phyloP scores from a whole-genome alignment of 2,888 invertebrate genomes.

The Fragum fragum region DNA sequence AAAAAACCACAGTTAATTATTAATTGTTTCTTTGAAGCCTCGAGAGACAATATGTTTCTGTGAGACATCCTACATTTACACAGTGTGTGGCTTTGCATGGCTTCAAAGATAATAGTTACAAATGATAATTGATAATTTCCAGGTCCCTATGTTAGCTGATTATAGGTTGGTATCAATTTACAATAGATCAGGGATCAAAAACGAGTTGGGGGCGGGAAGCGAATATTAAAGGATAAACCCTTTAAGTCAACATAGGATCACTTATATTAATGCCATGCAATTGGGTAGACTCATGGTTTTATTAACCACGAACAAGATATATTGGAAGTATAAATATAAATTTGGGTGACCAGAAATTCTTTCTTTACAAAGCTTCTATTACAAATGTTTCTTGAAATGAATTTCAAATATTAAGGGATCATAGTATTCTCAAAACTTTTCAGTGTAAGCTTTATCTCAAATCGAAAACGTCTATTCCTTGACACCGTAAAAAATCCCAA shows the following conservation, averaged over 20 bases:
- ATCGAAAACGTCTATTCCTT: too few relatives aligned
- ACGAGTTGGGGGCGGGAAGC: neutral
- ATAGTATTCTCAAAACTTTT: too few relatives aligned
- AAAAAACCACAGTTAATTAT: slow-evolving; percentile 26
- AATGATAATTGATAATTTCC: slow-evolving; percentile 34
- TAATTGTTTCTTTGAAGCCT: slow-evolving; percentile 30
- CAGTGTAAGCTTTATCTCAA: too few relatives aligned
- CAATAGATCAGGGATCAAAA: slow-evolving; percentile 21
- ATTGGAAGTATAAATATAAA: too few relatives aligned
- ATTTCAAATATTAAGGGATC: too few relatives aligned
- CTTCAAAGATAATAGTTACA: slow-evolving; percentile 33
- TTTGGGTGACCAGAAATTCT: too few relatives aligned
- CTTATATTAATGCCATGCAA: too few relatives aligned
- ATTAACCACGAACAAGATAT: too few relatives aligned
- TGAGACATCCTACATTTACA: slow-evolving; percentile 13
- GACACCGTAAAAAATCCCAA: too few relatives aligned
- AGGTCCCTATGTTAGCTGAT: slow-evolving; percentile 24
- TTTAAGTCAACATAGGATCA: neutral
- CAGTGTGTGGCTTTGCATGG: slow-evolving; percentile 26
- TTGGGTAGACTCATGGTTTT: too few relatives aligned
- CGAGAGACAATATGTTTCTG: neutral
- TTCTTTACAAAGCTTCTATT: too few relatives aligned
- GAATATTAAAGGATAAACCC: slow-evolving; percentile 16
- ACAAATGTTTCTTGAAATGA: too few relatives aligned
- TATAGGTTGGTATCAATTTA: slow-evolving; percentile 27